Percentiles rank a stretch among this genome's conserved stretches.
Evolutionary conservation across 2,113 vertebrate species (phyloP).

Genomic region (Equus quagga): DNA sequence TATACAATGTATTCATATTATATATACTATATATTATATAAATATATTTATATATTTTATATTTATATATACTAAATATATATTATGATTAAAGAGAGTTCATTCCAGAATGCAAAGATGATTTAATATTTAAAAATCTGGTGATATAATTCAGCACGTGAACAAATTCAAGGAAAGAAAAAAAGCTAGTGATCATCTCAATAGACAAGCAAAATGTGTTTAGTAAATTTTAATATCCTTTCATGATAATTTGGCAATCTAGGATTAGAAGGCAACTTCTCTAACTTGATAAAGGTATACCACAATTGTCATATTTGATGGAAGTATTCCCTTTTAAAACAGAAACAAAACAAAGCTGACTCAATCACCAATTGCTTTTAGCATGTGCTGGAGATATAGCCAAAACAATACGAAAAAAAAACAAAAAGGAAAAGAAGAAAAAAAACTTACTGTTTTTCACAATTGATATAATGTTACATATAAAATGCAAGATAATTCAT

Average conservation of each 20-base stretch:
- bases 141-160: background rate
- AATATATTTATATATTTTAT: background rate
- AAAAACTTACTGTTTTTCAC: background rate
- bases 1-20: too few relatives aligned
- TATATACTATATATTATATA: background rate
- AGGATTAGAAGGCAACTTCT: background rate
- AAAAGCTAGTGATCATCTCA: background rate
- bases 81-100: background rate
- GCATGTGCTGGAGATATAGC: background rate
- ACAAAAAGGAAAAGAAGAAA: background rate
- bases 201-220: background rate
- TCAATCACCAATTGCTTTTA: background rate
- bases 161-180: background rate
- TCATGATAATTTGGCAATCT: background rate
- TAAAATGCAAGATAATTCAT: background rate
- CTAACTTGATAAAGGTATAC: background rate
- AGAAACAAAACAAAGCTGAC: background rate
- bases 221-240: background rate
- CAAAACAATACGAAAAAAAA: background rate
- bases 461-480: background rate
- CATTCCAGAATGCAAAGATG: background rate
- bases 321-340: background rate
- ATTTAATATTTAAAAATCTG: conserved; percentile 30
- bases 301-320: background rate
- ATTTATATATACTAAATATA: background rate